phyloP scores from a whole-genome alignment of 1,140 invertebrate species.

The Acyrthosiphon pisum region DNA sequence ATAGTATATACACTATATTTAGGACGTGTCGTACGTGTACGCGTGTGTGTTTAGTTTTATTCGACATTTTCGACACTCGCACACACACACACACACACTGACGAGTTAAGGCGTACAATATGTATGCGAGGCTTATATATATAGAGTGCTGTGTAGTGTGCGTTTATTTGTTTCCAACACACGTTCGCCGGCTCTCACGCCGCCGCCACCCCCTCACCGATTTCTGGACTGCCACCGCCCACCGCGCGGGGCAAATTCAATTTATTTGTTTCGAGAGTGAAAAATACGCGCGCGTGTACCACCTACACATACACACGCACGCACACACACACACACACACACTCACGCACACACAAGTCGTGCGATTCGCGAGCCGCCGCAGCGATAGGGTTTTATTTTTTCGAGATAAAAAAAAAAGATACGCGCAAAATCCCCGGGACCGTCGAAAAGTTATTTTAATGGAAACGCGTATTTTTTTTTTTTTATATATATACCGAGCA shows the following conservation, averaged over 20 bases:
- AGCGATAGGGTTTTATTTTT: constrained; percentile 3
- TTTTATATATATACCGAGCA: neutral
- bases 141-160: neutral
- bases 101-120: constrained; percentile 2
- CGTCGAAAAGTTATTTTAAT: constrained; percentile 43
- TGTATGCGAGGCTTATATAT: neutral
- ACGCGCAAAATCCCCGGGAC: constrained; percentile 28
- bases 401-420: constrained; percentile 36
- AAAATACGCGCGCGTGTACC: constrained; percentile 17
- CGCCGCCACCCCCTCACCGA: neutral
- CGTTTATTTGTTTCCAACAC: constrained; percentile 54
- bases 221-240: neutral
- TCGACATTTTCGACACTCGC: neutral
- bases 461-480: constrained; percentile 32
- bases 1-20: neutral
- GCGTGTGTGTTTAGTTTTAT: constrained; percentile 1
- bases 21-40: neutral
- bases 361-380: neutral
- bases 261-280: constrained; percentile 51
- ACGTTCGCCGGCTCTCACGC: constrained; percentile 30
- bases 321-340: no score
- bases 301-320: neutral
- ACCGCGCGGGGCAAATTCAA: constrained; percentile 42
- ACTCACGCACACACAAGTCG: no score
- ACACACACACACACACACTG: neutral